These are phyloP conservation scores for Lepidiolamprologus cunningtoni DNA, from an alignment of 2,113 vertebrate species.

Conservation along the genomic window DNA sequence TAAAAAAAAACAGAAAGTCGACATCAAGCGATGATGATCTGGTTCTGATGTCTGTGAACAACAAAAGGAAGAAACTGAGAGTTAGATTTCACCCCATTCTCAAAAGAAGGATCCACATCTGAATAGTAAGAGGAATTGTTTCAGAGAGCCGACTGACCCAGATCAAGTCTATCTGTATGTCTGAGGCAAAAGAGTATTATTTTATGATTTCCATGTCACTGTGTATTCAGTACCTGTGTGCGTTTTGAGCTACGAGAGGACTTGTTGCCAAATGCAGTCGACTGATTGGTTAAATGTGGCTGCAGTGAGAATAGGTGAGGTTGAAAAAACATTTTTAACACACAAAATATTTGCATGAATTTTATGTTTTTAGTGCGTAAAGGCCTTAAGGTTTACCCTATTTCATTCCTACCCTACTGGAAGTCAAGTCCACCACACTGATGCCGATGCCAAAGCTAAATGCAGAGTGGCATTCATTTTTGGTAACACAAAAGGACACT, in stretches of 20 bases:
- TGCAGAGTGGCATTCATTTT: neutral
- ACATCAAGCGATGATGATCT: neutral
- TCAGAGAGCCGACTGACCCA: fast-evolving
- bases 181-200: neutral
- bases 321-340: neutral
- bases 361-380: neutral
- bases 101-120: neutral
- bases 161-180: neutral
- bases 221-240: neutral
- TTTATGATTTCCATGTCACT: neutral
- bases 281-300: neutral
- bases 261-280: neutral
- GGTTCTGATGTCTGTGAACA: neutral
- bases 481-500: neutral
- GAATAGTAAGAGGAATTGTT: neutral
- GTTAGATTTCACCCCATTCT: neutral
- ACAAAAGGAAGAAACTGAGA: neutral
- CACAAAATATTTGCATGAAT: neutral
- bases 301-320: neutral
- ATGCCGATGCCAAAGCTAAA: neutral
- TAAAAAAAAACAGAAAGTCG: fast-evolving
- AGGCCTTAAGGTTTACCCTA: neutral
- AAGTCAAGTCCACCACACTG: neutral
- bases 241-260: neutral
- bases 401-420: neutral